Percentiles rank a stretch among this genome's conserved stretches.
phyloP scores from a whole-genome alignment of 2,797 vertebrate species.

The Ctenosaura bakeri region DNA sequence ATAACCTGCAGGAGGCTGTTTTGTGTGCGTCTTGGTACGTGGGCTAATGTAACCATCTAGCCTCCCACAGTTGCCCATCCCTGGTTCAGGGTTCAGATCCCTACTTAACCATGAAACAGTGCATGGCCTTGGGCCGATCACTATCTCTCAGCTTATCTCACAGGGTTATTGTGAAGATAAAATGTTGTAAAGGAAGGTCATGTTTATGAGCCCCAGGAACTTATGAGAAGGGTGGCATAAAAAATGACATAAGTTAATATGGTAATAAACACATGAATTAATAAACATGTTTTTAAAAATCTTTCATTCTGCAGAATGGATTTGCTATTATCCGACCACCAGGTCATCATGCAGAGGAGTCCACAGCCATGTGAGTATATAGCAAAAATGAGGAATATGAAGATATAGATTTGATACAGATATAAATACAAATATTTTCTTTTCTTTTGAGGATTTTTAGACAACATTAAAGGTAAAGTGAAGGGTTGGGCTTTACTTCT shows the following conservation, averaged over 20 bases:
- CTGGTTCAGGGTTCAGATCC: neutral
- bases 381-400: neutral
- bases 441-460: neutral
- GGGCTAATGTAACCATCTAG: too few species aligned
- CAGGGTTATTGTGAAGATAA: neutral
- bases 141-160: neutral
- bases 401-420: neutral
- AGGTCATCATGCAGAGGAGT: constrained; percentile 95
- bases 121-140: neutral
- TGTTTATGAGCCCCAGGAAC: neutral
- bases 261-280: neutral
- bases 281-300: neutral
- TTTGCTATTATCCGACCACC: constrained; percentile 84
- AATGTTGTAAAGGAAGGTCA: neutral
- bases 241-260: neutral
- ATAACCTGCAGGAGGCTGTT: neutral
- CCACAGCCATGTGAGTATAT: constrained; percentile 92
- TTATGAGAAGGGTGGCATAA: neutral
- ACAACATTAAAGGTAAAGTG: neutral
- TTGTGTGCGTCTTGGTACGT: neutral
- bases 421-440: neutral
- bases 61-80: too few species aligned
- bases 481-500: neutral
- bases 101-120: neutral
- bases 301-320: constrained; percentile 77